Evolutionary conservation across 2,113 vertebrate genomes (phyloP), one percentile per base, ranked within the genome.

Genomic region (Larimichthys crocea): DNA sequence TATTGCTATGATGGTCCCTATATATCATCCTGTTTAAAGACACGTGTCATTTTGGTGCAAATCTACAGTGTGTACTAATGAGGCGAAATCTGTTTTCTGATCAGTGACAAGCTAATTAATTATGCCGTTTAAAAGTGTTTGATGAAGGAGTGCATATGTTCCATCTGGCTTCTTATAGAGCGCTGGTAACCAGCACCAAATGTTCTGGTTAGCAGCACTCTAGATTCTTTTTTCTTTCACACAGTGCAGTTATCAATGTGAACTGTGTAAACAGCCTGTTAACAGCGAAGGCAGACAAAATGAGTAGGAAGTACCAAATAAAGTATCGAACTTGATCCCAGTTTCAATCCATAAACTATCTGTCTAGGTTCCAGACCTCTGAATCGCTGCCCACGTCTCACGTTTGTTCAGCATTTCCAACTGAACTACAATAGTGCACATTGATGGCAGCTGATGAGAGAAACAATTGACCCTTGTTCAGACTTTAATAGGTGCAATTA

Each of bases 81-180:
- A 59, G 52, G 11, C 29, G 11, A 50, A n/a, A 60, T 80, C 10
- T 68, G 60, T 48, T 69, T 53, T 19, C 22, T 67, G 5, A 61
- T 61, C 63, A 73, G 61, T 59, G 26, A 59, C 42, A 22, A n/a
- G 1, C 35, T n/a, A 5, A 62, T 82, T 63, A 56, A 40, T 76
- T 56, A 76, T 76, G 57, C 57, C 57, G 40, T 82, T 62, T 40
- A 22, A 75, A 48, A 40, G 24, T 46, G 42, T 59, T 77, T 59
- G 44, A 59, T 35, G 26, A 49, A 52, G 10, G 35, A 40, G 72
- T 64, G 35, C 48, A 24, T 24, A 31, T 62, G 48, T 29, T 20
- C 49, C 26, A 46, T 64, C 12, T 61, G 15, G 49, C 8, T 12
- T 57, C 20, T 53, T 15, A 10, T 19, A 16, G 7, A 31, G 10